phyloP scores from a whole-genome alignment of 2,888 invertebrate species.

The Acrocera orbiculus region DNA sequence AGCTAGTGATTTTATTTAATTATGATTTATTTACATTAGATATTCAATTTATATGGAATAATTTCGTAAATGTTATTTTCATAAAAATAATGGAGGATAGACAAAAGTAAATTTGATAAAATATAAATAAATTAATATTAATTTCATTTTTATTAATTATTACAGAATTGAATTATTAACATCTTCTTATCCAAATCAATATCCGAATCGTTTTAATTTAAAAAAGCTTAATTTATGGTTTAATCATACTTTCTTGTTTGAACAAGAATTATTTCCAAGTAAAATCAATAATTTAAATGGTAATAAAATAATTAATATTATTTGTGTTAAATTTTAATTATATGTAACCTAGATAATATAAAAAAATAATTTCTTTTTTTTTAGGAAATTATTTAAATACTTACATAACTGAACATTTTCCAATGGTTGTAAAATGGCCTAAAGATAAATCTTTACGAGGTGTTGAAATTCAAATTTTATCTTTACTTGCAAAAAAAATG shows the following conservation, averaged over 20 bases:
- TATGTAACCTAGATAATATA: too few relatives aligned
- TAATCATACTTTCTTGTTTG: too few relatives aligned
- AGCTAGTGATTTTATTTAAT: constrained; percentile 54
- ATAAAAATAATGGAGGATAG: constrained; percentile 21
- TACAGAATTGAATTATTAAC: constrained; percentile 55
- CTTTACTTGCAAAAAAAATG: constrained; percentile 46
- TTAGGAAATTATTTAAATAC: constrained; percentile 20
- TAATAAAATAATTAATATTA: constrained; percentile 10
- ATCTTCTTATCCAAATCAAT: constrained; percentile 58
- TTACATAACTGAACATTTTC: constrained; percentile 21
- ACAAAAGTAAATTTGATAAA: neutral
- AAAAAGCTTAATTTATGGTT: too few relatives aligned
- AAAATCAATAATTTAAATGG: constrained; percentile 26
- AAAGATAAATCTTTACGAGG: constrained; percentile 16
- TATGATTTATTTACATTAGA: constrained; percentile 44
- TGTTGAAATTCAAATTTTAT: constrained; percentile 26
- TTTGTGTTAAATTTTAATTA: too few relatives aligned
- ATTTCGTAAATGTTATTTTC: constrained; percentile 57
- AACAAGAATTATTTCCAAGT: constrained; percentile 23
- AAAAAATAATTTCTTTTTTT: neutral
- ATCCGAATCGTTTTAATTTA: too few relatives aligned
- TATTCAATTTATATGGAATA: constrained; percentile 56
- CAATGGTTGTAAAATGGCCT: constrained; percentile 20
- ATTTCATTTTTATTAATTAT: neutral
- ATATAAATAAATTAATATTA: neutral